These are phyloP conservation scores for Ylistrum balloti DNA, from an alignment of 1,140 invertebrate species.

Conservation along the genomic window DNA sequence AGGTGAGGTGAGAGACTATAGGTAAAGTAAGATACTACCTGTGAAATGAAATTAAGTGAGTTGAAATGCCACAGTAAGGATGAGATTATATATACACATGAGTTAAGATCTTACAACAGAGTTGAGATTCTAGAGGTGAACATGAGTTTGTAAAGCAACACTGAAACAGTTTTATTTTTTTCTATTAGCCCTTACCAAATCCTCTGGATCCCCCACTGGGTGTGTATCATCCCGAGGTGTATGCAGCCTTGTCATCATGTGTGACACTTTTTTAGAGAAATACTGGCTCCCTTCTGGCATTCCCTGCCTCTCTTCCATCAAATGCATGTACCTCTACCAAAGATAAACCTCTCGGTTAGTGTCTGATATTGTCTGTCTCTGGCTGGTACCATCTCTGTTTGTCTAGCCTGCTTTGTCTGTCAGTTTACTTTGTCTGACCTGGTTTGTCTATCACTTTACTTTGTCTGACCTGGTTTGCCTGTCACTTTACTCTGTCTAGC, in stretches of 20 bases:
- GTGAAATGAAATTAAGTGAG: too few species aligned
- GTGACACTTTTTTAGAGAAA: constrained; percentile 59
- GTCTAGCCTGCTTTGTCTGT: not conserved
- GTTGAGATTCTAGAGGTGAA: too few species aligned
- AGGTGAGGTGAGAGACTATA: too few species aligned
- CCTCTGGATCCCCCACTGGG: not conserved
- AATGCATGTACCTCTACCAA: constrained; percentile 66
- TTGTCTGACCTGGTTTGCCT: too few species aligned
- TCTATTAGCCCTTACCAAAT: constrained; percentile 46
- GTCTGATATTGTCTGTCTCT: too few species aligned
- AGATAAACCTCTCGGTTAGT: not conserved
- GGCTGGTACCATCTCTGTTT: not conserved
- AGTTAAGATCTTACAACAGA: too few species aligned
- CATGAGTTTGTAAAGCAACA: too few species aligned
- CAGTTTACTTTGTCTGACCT: not conserved
- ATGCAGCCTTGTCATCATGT: constrained; percentile 46
- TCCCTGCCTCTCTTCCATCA: constrained; percentile 67
- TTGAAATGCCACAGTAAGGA: too few species aligned
- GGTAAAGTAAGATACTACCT: too few species aligned
- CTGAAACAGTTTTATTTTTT: too few species aligned
- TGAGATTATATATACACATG: too few species aligned
- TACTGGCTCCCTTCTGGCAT: constrained; percentile 52
- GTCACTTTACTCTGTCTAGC: too few species aligned
- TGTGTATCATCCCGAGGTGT: constrained; percentile 49
- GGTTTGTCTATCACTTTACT: not conserved